Evolutionary conservation across 2,888 invertebrate species (phyloP).

Genomic region (Coecobrya sp.): DNA sequence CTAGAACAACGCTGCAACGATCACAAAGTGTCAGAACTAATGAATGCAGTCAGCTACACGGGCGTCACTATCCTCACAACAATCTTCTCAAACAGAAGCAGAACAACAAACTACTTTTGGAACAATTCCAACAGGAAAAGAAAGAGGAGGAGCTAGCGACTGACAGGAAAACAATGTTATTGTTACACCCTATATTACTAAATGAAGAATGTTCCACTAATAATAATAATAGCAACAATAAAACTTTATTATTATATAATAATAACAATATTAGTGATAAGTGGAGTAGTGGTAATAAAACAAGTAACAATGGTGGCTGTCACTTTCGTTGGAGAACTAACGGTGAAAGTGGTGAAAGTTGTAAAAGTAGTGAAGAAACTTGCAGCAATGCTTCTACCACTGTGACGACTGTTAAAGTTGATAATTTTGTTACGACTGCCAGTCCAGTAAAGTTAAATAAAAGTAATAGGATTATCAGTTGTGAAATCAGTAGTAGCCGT

Average conservation of each 20-base stretch:
- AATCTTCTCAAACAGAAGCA: not conserved
- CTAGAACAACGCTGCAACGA: constrained; percentile 17
- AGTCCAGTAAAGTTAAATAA: constrained; percentile 59
- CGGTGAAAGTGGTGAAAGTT: not conserved
- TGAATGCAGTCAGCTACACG: constrained; percentile 46
- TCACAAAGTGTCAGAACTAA: constrained; percentile 45
- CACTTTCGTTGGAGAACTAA: constrained; percentile 57
- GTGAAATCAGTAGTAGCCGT: not conserved
- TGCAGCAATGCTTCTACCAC: not conserved
- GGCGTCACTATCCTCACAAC: constrained; percentile 8
- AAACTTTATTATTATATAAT: constrained; percentile 24
- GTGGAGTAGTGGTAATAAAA: not conserved
- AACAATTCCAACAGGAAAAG: constrained; percentile 60
- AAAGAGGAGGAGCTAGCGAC: constrained; percentile 1
- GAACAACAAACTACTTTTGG: constrained; percentile 42
- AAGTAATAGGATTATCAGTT: constrained; percentile 38
- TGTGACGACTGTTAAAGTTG: constrained; percentile 35
- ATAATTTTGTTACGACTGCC: constrained; percentile 45
- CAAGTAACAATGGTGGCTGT: constrained; percentile 12
- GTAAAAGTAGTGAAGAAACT: not conserved
- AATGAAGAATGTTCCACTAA: constrained; percentile 31
- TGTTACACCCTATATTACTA: constrained; percentile 43
- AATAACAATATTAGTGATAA: constrained; percentile 40
- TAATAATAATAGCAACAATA: constrained; percentile 35
- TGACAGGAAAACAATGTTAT: constrained; percentile 67